Base-by-base conservation (phyloP, 2,888 invertebrate genomes). In the Cryptocephalus primarius region DNA sequence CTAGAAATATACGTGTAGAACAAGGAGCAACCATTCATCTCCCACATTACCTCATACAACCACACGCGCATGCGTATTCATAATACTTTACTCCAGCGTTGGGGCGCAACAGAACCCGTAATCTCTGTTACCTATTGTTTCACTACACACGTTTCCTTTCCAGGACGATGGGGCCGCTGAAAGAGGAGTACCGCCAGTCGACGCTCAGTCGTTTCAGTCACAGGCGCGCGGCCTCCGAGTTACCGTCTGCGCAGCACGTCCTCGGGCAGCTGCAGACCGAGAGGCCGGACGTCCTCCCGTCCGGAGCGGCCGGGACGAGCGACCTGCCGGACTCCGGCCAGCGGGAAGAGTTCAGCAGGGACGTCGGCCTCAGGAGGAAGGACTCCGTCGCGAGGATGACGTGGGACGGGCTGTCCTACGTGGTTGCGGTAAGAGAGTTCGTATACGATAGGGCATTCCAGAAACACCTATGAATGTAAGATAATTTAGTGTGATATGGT, bases 301-400 rank as follows among this genome's bases (percentile, higher is more conserved):
- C 68, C 60, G 61, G 67, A 60, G 60, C 63, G 46, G 67, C 68
- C 53, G 64, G 66, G 9, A 57, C 73, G 62, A 47, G 47, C 38
- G 58, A 68, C 61, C 61, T 67, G 61, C 60, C 63, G 47, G 67
- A 68, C 52, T 62, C 66, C n/a, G 57, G 72, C 63, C 40, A 53
- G 45, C 53, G 58, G 53, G 65, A 55, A 52, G 63, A 60, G 63
- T 55, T 72, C 2, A 67, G 75, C 8, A 14, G 13, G 13, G 43
- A 13, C 9, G 36, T 36, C 9, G 36, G 14, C 13, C 42, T 42
- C n/a, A 66, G 75, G 36, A 77, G 84, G 64, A 85, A 85, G 74
- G 87, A 88, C 61, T 87, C 88, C 51, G 89, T 89, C 33, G 84
- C 86, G 38, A 75, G 84, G 61, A 85, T 89, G 79, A 86, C 88